Percentiles rank a stretch among this genome's conserved stretches.
Conservation (phyloP, 1,140 invertebrate species). For the Whitmania pigra region DNA sequence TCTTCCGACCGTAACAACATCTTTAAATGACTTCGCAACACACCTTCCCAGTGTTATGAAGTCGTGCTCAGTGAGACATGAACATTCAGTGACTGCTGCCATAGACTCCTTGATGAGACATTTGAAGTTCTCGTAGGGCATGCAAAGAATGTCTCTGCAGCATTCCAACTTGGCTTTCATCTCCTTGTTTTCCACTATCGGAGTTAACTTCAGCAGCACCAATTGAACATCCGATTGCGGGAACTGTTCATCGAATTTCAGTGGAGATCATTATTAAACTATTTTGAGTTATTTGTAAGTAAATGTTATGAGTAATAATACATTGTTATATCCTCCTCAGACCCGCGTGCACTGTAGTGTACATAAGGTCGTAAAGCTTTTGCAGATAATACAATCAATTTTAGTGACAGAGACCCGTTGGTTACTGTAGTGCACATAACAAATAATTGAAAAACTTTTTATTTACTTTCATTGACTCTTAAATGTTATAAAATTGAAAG, state of each 20-base stretch:
- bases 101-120: not conserved
- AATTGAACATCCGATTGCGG: not conserved
- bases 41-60: not conserved
- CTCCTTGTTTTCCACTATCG: not conserved
- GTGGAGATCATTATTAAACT: too few species aligned
- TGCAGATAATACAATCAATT: too few species aligned
- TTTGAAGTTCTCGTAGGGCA: slow-evolving; percentile 9
- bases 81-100: not conserved
- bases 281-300: too few species aligned
- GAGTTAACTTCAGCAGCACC: not conserved
- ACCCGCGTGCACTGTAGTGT: too few species aligned
- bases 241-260: not conserved
- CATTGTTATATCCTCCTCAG: too few species aligned
- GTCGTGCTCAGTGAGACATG: not conserved
- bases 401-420: too few species aligned
- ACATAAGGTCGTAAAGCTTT: too few species aligned
- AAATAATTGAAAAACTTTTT: too few species aligned
- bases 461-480: too few species aligned
- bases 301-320: too few species aligned
- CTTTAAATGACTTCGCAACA: not conserved
- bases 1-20: not conserved
- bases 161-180: not conserved
- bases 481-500: too few species aligned
- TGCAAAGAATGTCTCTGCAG: not conserved
- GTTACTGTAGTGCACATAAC: too few species aligned